These are phyloP conservation scores for Pardalotus punctatus DNA, from an alignment of 2,113 vertebrate species.

Conservation along the genomic window DNA sequence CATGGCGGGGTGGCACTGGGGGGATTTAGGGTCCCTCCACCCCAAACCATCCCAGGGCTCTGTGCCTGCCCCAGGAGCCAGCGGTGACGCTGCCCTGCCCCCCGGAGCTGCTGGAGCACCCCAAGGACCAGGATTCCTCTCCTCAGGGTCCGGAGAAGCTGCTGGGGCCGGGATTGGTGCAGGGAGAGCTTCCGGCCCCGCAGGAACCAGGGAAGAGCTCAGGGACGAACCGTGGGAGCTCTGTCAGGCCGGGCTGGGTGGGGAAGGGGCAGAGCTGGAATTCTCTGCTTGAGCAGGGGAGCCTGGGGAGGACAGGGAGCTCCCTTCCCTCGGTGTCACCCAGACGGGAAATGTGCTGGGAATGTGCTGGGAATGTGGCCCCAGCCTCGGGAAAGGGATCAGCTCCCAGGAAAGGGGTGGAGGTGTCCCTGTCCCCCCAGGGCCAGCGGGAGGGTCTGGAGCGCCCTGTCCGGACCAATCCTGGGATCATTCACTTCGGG, in stretches of 20 bases:
- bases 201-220: neutral
- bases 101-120: neutral
- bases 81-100: neutral
- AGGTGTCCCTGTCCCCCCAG: neutral
- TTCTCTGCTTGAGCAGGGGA: neutral
- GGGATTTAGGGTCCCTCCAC: neutral
- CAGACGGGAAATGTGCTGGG: neutral
- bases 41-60: too few species aligned
- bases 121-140: neutral
- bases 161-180: accelerated
- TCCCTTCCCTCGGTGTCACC: neutral
- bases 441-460: too few species aligned
- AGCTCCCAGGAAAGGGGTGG: neutral
- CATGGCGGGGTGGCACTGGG: too few species aligned
- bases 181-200: neutral
- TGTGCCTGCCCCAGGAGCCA: too few species aligned
- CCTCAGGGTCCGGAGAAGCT: neutral
- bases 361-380: neutral
- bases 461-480: accelerated
- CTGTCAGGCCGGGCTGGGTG: neutral
- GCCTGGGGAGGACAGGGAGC: neutral
- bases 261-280: neutral
- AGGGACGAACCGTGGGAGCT: neutral
- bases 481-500: accelerated
- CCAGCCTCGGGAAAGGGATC: neutral